phyloP scores from a whole-genome alignment of 2,797 vertebrate genomes.

The Dendrocincla tyrannina region DNA sequence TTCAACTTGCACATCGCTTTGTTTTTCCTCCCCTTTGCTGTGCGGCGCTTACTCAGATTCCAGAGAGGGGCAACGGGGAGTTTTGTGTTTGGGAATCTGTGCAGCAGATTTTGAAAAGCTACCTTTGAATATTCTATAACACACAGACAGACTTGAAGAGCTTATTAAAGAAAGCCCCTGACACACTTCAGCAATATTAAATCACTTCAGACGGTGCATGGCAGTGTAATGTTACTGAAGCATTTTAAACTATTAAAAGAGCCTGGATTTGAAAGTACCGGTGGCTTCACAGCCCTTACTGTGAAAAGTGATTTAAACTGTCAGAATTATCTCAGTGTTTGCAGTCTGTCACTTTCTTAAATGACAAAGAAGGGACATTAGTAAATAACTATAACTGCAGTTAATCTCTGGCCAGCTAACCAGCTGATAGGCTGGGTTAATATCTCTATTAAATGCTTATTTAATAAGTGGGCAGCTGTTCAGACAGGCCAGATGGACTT shows the following conservation, averaged over 20 bases:
- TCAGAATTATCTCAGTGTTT: conserved; percentile 64
- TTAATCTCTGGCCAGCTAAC: conserved; percentile 44
- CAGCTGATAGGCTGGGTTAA: conserved; percentile 28
- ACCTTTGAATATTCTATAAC: conserved; percentile 71
- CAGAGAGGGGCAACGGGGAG: conserved; percentile 1
- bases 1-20: not conserved
- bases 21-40: not conserved
- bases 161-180: conserved; percentile 79
- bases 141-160: conserved; percentile 75
- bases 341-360: conserved; percentile 68
- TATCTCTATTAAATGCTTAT: conserved; percentile 48
- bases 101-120: conserved; percentile 64
- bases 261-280: conserved; percentile 74
- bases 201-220: conserved; percentile 72
- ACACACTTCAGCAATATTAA: conserved; percentile 81
- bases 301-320: conserved; percentile 72
- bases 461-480: conserved; percentile 57
- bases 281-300: conserved; percentile 66
- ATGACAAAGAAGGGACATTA: conserved; percentile 63
- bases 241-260: conserved; percentile 75
- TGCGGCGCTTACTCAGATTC: not conserved
- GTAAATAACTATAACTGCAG: conserved; percentile 61
- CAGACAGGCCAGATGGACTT: conserved; percentile 49
- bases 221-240: conserved; percentile 76
- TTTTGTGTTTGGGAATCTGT: conserved; percentile 62